A percentile compares a stretch with the other conserved stretches of the same genome.
Conservation (phyloP, 2,113 vertebrate genomes). For the Anseranas semipalmata region DNA sequence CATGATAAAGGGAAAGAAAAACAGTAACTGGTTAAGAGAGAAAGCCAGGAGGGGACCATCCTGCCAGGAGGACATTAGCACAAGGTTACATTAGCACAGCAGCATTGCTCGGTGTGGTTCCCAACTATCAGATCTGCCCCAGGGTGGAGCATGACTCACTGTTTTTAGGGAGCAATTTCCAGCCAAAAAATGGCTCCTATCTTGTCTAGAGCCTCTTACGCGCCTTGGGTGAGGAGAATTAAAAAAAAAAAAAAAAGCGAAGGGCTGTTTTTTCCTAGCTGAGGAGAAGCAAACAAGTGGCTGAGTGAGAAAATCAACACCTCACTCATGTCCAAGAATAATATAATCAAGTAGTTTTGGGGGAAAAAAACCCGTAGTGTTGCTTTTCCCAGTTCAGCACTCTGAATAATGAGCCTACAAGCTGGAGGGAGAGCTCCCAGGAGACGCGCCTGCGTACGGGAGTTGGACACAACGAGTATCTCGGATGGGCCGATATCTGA, state of each 20-base stretch:
- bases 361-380: neutral
- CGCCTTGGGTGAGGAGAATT: neutral
- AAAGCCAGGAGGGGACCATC: neutral
- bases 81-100: neutral
- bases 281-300: slow-evolving; percentile 40
- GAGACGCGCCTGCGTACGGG: neutral
- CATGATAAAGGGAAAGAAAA: neutral
- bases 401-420: slow-evolving; percentile 43
- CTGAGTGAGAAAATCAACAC: neutral
- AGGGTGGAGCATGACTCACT: neutral
- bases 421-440: neutral
- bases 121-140: neutral
- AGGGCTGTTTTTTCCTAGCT: neutral
- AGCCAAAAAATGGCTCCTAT: neutral
- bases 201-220: neutral
- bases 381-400: slow-evolving; percentile 35
- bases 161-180: slow-evolving; percentile 42
- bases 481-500: neutral
- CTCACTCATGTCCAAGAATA: neutral
- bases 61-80: neutral
- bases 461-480: slow-evolving; percentile 29
- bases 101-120: neutral
- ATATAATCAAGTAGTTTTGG: neutral
- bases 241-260: neutral
- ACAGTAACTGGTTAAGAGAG: neutral